Conservation (phyloP, 2,797 vertebrate genomes). For the Oreochromis grahami region DNA sequence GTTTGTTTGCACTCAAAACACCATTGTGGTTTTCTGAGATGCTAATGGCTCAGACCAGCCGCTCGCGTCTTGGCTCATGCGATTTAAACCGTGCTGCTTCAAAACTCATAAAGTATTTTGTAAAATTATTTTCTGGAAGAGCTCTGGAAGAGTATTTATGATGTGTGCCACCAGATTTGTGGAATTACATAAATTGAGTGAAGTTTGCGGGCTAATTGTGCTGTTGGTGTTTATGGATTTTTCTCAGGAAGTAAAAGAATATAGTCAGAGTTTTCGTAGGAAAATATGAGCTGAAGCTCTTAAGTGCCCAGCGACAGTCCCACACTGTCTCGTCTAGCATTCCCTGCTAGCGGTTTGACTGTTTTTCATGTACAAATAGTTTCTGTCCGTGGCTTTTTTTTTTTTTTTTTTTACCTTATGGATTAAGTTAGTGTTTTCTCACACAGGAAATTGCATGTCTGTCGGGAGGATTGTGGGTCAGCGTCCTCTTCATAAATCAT, state of each 20-base stretch:
- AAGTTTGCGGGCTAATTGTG: not conserved
- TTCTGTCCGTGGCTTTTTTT: conserved; percentile 24
- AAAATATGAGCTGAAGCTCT: conserved; percentile 41
- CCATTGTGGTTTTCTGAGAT: not conserved
- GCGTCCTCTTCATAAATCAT: conserved; percentile 57
- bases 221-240: conserved; percentile 42
- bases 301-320: conserved; percentile 3
- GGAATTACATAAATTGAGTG: conserved; percentile 18
- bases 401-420: conserved; percentile 16
- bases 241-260: conserved; percentile 32
- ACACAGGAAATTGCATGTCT: conserved; percentile 74
- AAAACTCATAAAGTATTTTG: not conserved
- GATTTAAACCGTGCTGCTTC: not conserved
- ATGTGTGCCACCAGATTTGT: conserved; percentile 35
- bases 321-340: not conserved
- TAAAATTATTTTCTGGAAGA: not conserved
- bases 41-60: not conserved
- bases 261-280: conserved; percentile 25
- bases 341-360: not conserved
- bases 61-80: not conserved
- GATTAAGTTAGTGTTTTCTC: conserved; percentile 61
- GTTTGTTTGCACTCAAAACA: not conserved
- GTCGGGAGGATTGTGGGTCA: conserved; percentile 58
- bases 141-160: conserved; percentile 22
- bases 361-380: conserved; percentile 37